Evolutionary conservation across 2,113 vertebrate genomes (phyloP), one percentile per base, ranked within the genome.

Genomic region (Peucedramus taeniatus): DNA sequence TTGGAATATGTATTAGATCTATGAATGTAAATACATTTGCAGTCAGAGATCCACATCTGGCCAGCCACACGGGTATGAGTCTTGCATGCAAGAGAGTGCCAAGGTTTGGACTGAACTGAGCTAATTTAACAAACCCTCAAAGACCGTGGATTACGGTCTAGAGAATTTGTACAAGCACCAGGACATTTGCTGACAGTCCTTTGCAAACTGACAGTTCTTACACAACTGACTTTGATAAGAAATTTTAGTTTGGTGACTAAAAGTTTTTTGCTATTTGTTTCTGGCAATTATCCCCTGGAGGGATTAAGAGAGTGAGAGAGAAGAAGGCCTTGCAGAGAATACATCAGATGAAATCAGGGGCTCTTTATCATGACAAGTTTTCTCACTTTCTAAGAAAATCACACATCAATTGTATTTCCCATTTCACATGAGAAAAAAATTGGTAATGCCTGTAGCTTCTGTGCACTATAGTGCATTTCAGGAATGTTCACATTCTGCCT

Each of bases 271-370:
- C 7, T 57, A 0, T 56, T 71, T 56, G 2, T 7, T 45, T 90
- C 22, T 53, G 35, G 12, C 31, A 79, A 35, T 15, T 3, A 15
- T 2, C 1, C 4, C 4, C 21, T 16, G 4, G 28, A 61, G 9
- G 6, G 5, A 31, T 70, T 59, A 75, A 51, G 27, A 60, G 14
- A 35, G 10, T 83, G 28, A 23, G 20, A 74, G 15, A 61, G 15
- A 75, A 53, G 15, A 26, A 22, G 31, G 8, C 2, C 12, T 49
- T 80, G 23, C 24, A 75, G 16, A 71, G 66, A 71, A 47, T 22
- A 16, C 4, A 63, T 37, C n/a, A 72, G 5, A 19, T 77, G 22
- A 39, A 82, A 66, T 21, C 13, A 74, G 11, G 3, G 16, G 1
- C 15, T 72, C 12, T 66, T 80, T 24, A 60, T n/a, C 15, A 18